Evolutionary conservation across 1,140 invertebrate species (phyloP), one percentile per base, ranked within the genome.

Genomic region (Aphidius ervi): DNA sequence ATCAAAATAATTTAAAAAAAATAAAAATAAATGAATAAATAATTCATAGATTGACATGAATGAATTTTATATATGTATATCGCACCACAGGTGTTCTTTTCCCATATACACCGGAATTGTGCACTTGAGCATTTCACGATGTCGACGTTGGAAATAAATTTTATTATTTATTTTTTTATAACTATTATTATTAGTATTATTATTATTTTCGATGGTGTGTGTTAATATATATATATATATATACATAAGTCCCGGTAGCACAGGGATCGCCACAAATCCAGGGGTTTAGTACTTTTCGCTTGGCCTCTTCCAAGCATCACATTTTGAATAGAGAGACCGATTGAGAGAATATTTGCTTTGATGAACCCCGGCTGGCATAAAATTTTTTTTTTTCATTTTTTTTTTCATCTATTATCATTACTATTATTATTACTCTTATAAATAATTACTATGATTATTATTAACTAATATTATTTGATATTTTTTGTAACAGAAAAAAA

Each of bases 81-180:
- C 9, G 7, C 7, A 43, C 42, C 39, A 53, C 64, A 65, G 64
- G 61, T 65, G 64, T 60, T 48, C 49, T 16, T 49, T 65, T 63
- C 64, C 56, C 42, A 43, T 43, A 43, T 43, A 46, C 63, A 63
- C 61, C 59, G 64, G 49, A 58, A 63, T 60, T 65, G 53, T 58
- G 61, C 64, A 65, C 58, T 63, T 61, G 50, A 46, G 41, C 56
- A 58, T 50, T 46, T 40, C 56, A 50, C 47, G 47, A 45, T 40
- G 41, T 56, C 54, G 42, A 56, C 43, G 41, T 56, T 40, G 31
- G 46, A 45, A 62, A 56, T 47, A 56, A 50, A 31, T 31, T 31
- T 31, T 31, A 31, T 31, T 31, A 31, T 31, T 31, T 31, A 31
- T 31, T 31, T 31, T 31, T 31, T 31, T 31, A 31, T 31, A 31